Conservation (phyloP, 2,113 vertebrate genomes). For the Ictidomys tridecemlineatus region DNA sequence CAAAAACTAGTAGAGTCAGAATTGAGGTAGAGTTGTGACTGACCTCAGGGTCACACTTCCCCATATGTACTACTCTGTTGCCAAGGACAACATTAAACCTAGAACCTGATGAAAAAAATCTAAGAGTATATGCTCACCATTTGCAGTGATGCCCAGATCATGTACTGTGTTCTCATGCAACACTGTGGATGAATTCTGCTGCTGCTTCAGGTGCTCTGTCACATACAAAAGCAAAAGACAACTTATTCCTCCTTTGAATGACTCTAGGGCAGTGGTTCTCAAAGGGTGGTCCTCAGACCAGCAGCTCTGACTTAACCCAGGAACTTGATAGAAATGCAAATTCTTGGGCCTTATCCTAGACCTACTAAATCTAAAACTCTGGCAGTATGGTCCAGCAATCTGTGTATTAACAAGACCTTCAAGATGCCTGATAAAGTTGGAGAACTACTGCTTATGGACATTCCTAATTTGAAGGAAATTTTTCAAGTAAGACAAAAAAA, state of each 20-base stretch:
- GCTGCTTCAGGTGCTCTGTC: conserved; percentile 84
- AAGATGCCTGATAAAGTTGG: not conserved
- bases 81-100: not conserved
- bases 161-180: conserved; percentile 1
- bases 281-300: conserved; percentile 7
- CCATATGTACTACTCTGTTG: not conserved
- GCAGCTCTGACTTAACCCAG: not conserved
- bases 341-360: not conserved
- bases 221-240: conserved; percentile 67
- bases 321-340: conserved; percentile 21
- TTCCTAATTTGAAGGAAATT: conserved; percentile 12
- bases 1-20: not conserved
- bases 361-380: conserved; percentile 5
- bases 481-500: conserved; percentile 18
- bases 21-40: not conserved
- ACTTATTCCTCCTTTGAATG: not conserved
- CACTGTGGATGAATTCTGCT: conserved; percentile 50
- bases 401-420: not conserved
- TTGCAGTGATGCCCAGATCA: not conserved
- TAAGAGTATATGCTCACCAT: conserved; percentile 69
- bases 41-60: not conserved
- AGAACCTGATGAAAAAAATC: not conserved
- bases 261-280: conserved; percentile 18
- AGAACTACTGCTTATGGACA: not conserved
- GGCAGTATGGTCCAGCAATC: not conserved